These are phyloP conservation scores for Varecia variegata DNA, from an alignment of 2,797 vertebrate species.

Conservation along the genomic window DNA sequence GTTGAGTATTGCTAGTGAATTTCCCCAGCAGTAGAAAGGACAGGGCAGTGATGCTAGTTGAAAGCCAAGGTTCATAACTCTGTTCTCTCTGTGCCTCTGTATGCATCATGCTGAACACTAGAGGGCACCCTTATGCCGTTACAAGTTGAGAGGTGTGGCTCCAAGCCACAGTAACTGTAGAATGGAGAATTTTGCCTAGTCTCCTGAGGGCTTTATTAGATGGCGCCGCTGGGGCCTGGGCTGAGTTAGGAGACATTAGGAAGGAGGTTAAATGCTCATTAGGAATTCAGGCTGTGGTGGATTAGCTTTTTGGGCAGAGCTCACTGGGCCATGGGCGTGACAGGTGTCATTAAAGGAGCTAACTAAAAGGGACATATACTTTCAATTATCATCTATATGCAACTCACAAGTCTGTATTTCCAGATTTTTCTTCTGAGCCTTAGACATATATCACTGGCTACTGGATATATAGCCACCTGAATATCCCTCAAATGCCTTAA, in stretches of 20 bases:
- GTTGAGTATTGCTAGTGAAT: neutral
- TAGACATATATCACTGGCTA: neutral
- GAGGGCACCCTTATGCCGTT: constrained; percentile 58
- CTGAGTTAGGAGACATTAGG: neutral
- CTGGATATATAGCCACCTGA: neutral
- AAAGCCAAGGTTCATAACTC: neutral
- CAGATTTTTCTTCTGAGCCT: neutral
- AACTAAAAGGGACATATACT: neutral
- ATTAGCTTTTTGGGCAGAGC: constrained; percentile 6
- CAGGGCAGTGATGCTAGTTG: neutral
- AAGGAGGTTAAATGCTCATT: constrained; percentile 32
- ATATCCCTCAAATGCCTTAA: neutral
- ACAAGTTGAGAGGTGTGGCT: neutral
- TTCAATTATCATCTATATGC: neutral
- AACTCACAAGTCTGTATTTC: neutral
- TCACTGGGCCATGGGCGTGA: neutral
- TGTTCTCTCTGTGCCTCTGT: neutral
- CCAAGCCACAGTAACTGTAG: neutral
- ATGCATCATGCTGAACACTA: neutral
- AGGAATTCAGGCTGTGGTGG: constrained; percentile 14
- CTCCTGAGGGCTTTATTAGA: neutral
- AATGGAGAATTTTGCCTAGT: neutral
- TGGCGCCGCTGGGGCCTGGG: neutral
- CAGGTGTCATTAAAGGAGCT: neutral
- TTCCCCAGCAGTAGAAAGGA: neutral